phyloP scores from a whole-genome alignment of 2,113 vertebrate genomes.

The Hemicordylus capensis region DNA sequence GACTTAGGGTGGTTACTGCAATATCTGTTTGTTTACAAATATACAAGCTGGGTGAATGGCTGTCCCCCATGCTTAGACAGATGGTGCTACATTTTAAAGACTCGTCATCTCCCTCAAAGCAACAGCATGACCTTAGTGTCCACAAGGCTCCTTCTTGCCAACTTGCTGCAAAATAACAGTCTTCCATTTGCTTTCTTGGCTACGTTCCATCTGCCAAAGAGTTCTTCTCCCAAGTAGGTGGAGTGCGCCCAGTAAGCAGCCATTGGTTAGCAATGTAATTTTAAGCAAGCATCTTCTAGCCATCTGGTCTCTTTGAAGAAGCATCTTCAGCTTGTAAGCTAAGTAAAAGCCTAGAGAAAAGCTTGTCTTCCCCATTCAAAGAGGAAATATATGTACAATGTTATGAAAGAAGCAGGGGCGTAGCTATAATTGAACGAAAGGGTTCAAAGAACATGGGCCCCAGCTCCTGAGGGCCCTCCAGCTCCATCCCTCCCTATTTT shows the following conservation, averaged over 20 bases:
- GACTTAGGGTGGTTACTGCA: background rate
- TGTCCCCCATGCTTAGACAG: background rate
- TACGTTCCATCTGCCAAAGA: background rate
- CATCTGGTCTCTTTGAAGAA: background rate
- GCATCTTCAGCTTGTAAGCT: background rate
- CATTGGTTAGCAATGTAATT: background rate
- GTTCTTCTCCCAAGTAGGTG: background rate
- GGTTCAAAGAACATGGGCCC: too few species aligned
- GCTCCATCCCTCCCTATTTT: too few species aligned
- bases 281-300: background rate
- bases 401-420: too few species aligned
- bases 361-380: too few species aligned
- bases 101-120: background rate
- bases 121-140: background rate
- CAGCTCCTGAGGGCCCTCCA: too few species aligned
- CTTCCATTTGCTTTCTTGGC: background rate
- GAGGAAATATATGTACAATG: too few species aligned
- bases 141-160: background rate
- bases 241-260: background rate
- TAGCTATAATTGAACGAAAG: too few species aligned
- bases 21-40: background rate
- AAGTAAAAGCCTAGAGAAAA: too few species aligned
- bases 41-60: background rate
- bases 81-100: constrained; percentile 3
- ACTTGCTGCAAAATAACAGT: background rate